phyloP scores from a whole-genome alignment of 2,113 vertebrate species.

The Rhabdornis inornatus region DNA sequence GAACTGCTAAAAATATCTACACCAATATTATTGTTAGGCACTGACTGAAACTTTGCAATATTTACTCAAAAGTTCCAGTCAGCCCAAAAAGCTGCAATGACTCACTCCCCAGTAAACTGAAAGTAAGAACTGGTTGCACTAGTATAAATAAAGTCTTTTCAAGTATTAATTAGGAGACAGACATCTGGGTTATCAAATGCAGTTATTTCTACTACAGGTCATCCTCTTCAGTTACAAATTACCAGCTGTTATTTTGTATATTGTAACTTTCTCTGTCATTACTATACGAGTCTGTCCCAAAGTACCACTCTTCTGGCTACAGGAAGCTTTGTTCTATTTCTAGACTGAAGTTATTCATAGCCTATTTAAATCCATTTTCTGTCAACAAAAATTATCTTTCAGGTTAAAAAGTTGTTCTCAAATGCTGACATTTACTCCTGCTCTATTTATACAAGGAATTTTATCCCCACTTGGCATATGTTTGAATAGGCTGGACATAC shows the following conservation, averaged over 20 bases:
- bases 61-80: background rate
- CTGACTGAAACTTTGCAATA: background rate
- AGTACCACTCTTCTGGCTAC: background rate
- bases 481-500: background rate
- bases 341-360: background rate
- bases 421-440: background rate
- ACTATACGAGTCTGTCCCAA: background rate
- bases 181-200: background rate
- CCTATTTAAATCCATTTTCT: slow-evolving; percentile 10
- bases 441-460: slow-evolving; percentile 29
- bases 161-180: background rate
- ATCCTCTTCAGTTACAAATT: background rate
- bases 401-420: background rate
- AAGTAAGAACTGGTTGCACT: background rate
- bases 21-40: background rate
- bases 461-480: background rate
- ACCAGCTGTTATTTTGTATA: background rate
- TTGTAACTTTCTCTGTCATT: background rate
- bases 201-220: background rate
- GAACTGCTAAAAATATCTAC: background rate
- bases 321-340: background rate
- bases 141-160: background rate
- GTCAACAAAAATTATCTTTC: slow-evolving; percentile 10
- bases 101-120: background rate
- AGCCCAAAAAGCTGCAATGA: background rate